Percentiles rank a stretch among this genome's conserved stretches.
These are phyloP conservation scores for Dilophus febrilis DNA, from an alignment of 2,888 invertebrate genomes.

Conservation along the genomic window DNA sequence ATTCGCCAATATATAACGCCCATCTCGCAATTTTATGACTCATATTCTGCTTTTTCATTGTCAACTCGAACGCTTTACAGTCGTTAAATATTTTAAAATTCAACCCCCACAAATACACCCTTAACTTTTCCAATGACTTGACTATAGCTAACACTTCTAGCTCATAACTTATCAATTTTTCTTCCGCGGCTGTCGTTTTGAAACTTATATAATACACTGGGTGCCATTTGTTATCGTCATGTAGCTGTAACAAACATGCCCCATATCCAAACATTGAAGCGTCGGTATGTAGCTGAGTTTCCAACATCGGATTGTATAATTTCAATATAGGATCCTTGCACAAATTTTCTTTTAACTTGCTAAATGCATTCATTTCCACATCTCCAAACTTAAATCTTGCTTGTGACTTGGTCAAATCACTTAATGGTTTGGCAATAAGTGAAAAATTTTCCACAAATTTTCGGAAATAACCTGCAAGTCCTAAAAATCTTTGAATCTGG, in stretches of 20 bases:
- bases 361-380: too few relatives aligned
- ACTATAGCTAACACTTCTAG: not conserved
- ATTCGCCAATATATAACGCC: too few relatives aligned
- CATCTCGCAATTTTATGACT: too few relatives aligned
- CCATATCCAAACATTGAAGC: not conserved
- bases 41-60: too few relatives aligned
- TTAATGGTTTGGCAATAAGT: conserved; percentile 8
- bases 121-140: not conserved
- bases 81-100: too few relatives aligned
- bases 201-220: not conserved
- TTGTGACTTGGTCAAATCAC: conserved; percentile 3
- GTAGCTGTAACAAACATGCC: not conserved
- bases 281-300: not conserved
- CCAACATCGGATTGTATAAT: not conserved
- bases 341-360: not conserved
- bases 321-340: not conserved
- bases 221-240: not conserved
- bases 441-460: conserved; percentile 10
- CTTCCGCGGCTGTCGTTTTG: not conserved
- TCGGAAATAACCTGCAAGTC: too few relatives aligned
- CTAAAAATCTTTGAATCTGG: conserved; percentile 11
- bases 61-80: too few relatives aligned
- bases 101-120: too few relatives aligned
- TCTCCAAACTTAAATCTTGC: conserved; percentile 2
- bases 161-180: not conserved